Conservation (phyloP, 2,113 vertebrate genomes). For the Coptodon bakossiorum region DNA sequence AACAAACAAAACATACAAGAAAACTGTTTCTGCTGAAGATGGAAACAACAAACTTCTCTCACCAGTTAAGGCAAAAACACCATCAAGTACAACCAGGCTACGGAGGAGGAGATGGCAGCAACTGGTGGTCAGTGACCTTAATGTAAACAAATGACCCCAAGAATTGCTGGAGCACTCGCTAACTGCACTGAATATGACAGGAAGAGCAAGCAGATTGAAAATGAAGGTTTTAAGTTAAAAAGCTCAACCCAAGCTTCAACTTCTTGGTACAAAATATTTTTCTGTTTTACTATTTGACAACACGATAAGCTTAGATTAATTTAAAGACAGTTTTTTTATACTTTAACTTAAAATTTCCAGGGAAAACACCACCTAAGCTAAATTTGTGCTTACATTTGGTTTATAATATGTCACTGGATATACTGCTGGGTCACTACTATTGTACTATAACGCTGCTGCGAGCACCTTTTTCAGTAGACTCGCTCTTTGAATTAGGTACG, state of each 20-base stretch:
- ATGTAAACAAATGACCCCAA: neutral
- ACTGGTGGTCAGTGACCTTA: neutral
- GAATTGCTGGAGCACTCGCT: neutral
- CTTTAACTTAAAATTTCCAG: rapidly evolving
- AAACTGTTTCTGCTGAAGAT: neutral
- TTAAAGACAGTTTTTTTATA: neutral
- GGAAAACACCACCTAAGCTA: neutral
- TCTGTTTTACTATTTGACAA: neutral
- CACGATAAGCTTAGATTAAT: neutral
- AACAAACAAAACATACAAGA: neutral
- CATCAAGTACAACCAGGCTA: neutral
- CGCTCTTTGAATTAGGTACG: neutral
- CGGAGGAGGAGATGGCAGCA: neutral
- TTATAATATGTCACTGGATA: neutral
- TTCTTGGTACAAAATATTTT: neutral
- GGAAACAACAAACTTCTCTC: neutral
- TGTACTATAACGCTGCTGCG: neutral
- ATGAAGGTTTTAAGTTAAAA: neutral
- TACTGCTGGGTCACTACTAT: neutral
- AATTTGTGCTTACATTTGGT: neutral
- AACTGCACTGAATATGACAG: neutral
- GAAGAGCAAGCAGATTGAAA: neutral
- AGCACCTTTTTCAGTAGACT: neutral
- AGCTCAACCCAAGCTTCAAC: neutral
- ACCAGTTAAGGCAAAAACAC: neutral